Percentiles rank a stretch among this genome's conserved stretches.
Conservation (phyloP, 2,888 invertebrate species). For the Archips xylosteana region DNA sequence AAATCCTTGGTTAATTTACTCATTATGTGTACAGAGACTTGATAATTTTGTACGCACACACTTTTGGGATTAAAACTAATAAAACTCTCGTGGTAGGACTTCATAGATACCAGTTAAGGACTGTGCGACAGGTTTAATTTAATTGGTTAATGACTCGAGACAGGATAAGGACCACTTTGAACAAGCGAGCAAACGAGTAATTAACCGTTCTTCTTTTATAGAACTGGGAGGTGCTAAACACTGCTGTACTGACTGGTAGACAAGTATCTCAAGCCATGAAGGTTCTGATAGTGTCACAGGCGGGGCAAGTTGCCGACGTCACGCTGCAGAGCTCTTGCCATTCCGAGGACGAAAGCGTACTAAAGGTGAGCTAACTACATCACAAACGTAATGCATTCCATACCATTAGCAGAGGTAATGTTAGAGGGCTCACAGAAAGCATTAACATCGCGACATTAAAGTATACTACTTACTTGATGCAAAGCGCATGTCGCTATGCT, state of each 20-base stretch:
- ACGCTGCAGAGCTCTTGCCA: slow-evolving; percentile 97
- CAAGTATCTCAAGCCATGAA: slow-evolving; percentile 98
- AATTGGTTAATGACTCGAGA: slow-evolving; percentile 31
- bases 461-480: neutral
- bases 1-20: too few relatives aligned
- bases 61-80: too few relatives aligned
- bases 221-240: slow-evolving; percentile 98
- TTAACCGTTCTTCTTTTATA: slow-evolving; percentile 67
- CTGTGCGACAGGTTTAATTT: slow-evolving; percentile 25
- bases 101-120: slow-evolving; percentile 18
- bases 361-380: slow-evolving; percentile 89
- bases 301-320: slow-evolving; percentile 97
- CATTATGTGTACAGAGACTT: too few relatives aligned
- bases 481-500: slow-evolving; percentile 14
- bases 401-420: slow-evolving; percentile 35
- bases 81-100: slow-evolving; percentile 22
- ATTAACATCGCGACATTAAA: slow-evolving; percentile 26
- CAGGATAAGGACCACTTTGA: slow-evolving; percentile 22
- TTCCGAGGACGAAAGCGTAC: slow-evolving; percentile 97
- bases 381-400: slow-evolving; percentile 33
- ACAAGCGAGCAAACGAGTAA: slow-evolving; percentile 11
- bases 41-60: too few relatives aligned
- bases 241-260: slow-evolving; percentile 96
- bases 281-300: slow-evolving; percentile 97
- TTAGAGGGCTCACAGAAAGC: slow-evolving; percentile 26